phyloP scores from a whole-genome alignment of 2,888 invertebrate species.

The Brachylomia viminalis region DNA sequence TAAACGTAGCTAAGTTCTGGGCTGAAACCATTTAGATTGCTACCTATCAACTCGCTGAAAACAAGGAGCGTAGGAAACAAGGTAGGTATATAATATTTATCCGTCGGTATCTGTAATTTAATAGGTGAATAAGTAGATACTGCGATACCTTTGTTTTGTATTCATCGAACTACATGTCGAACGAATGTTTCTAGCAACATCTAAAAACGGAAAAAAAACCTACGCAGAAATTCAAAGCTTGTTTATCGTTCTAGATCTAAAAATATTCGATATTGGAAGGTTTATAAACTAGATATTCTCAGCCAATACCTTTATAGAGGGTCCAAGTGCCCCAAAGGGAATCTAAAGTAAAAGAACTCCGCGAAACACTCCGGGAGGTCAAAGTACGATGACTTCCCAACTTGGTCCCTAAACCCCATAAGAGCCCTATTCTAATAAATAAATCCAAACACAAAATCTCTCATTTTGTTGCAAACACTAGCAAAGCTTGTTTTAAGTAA shows the following conservation, averaged over 20 bases:
- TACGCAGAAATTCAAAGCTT: not conserved
- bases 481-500: not conserved
- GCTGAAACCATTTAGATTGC: not conserved
- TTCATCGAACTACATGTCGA: not conserved
- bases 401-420: slow-evolving; percentile 37
- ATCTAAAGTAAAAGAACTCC: slow-evolving; percentile 34
- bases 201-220: not conserved
- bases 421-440: slow-evolving; percentile 34
- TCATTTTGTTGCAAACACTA: not conserved
- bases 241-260: slow-evolving; percentile 6
- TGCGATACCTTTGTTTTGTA: not conserved
- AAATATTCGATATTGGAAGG: slow-evolving; percentile 19
- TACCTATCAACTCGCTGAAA: not conserved
- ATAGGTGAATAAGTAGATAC: not conserved
- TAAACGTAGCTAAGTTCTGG: not conserved
- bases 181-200: not conserved
- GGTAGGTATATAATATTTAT: not conserved
- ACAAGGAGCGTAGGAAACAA: not conserved
- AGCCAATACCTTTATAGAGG: slow-evolving; percentile 43
- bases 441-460: slow-evolving; percentile 16
- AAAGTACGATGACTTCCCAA: slow-evolving; percentile 41
- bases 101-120: not conserved
- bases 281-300: slow-evolving; percentile 40
- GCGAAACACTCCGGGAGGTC: slow-evolving; percentile 46
- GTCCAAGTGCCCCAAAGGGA: slow-evolving; percentile 47